These are phyloP conservation scores for Epizoanthus illoricatus DNA, from an alignment of 92 coral and sea anemone genomes.

Conservation along the genomic window DNA sequence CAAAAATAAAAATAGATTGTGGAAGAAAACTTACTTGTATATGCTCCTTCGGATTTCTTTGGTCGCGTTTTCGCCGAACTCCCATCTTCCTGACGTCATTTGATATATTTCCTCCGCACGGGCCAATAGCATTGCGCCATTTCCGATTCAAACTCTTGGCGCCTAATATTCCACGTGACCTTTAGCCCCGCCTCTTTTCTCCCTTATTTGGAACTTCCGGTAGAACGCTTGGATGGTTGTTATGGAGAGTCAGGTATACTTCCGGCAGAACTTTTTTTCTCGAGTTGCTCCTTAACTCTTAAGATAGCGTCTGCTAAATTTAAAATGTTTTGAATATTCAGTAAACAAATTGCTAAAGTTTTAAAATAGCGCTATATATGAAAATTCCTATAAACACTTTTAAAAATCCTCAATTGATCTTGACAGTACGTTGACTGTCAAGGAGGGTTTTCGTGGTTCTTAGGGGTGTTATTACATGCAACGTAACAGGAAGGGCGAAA, in stretches of 20 bases:
- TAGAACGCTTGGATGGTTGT: conserved; percentile 56
- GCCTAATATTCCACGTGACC: conserved; percentile 85
- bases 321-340: no score
- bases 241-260: conserved; percentile 40
- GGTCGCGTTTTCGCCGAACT: conserved; percentile 73
- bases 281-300: no score
- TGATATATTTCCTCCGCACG: conserved; percentile 58
- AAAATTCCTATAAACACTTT: no score
- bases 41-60: conserved; percentile 69
- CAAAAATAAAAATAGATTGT: conserved; percentile 63
- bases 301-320: no score
- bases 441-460: no score
- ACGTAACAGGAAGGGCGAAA: no score
- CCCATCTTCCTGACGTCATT: conserved; percentile 85
- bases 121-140: conserved; percentile 69
- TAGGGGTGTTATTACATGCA: no score
- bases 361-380: no score
- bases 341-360: no score
- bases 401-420: no score
- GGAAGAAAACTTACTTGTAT: conserved; percentile 74
- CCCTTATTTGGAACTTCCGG: conserved; percentile 79
- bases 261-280: conserved; percentile 22
- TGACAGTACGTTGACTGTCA: no score
- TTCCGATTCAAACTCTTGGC: conserved; percentile 92
- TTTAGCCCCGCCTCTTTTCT: conserved; percentile 73